phyloP scores from a whole-genome alignment of 1,140 invertebrate species.

The Manduca sexta region DNA sequence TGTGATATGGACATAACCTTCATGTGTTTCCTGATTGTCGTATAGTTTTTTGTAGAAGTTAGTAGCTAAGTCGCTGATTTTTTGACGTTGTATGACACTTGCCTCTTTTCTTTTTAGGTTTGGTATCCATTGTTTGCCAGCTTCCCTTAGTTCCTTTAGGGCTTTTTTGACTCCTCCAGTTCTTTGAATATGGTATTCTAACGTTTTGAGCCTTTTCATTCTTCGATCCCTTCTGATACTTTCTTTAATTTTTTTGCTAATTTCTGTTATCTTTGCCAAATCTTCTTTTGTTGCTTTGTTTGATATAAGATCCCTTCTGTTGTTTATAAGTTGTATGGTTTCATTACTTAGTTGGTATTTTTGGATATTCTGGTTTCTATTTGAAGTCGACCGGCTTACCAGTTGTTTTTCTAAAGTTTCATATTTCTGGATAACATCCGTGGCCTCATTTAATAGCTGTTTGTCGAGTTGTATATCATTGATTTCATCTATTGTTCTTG shows the following conservation, averaged over 20 bases:
- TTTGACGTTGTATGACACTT: no score
- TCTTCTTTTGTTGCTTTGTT: not conserved
- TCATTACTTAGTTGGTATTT: constrained; percentile 10
- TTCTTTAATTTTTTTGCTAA: not conserved
- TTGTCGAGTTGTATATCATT: constrained; percentile 1
- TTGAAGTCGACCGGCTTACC: constrained; percentile 8
- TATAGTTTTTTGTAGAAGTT: no score
- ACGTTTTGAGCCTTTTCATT: not conserved
- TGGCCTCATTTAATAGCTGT: not conserved
- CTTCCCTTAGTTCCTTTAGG: not conserved
- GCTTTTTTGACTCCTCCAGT: not conserved
- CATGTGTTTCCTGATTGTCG: no score
- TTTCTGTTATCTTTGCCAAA: not conserved
- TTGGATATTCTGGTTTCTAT: constrained; percentile 2
- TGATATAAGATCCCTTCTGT: constrained; percentile 17
- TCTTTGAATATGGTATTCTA: not conserved
- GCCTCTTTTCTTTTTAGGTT: not conserved
- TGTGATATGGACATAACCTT: no score
- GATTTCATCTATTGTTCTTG: no score
- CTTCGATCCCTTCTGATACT: not conserved
- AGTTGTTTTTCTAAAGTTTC: constrained; percentile 2
- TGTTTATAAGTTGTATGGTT: constrained; percentile 13
- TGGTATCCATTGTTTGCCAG: not conserved
- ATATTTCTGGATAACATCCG: not conserved
- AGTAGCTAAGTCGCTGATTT: no score